A percentile compares a stretch with the other conserved stretches of the same genome.
phyloP scores from a whole-genome alignment of 2,797 vertebrate species.

The Diplodus puntazzo region DNA sequence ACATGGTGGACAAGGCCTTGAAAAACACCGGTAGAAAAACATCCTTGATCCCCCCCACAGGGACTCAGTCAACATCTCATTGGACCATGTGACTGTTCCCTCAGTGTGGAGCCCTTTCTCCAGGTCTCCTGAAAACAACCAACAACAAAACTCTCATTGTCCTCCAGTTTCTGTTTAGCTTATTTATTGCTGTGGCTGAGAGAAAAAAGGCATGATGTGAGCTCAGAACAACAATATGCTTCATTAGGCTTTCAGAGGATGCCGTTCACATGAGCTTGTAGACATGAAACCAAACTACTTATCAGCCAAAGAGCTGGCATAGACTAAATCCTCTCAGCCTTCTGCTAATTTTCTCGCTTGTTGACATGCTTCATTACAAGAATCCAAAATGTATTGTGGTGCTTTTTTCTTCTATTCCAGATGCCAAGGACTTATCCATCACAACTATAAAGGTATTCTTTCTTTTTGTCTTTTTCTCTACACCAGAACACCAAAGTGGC shows the following conservation, averaged over 20 bases:
- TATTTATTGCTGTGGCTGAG: slow-evolving; percentile 60
- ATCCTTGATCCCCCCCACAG: slow-evolving; percentile 44
- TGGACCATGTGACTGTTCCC: slow-evolving; percentile 65
- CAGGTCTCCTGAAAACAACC: slow-evolving; percentile 53
- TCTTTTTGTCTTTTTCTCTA: slow-evolving; percentile 6
- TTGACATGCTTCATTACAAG: slow-evolving; percentile 30
- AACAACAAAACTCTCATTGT: slow-evolving; percentile 64
- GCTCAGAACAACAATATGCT: slow-evolving; percentile 56
- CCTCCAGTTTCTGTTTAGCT: slow-evolving; percentile 60
- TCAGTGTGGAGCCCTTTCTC: slow-evolving; percentile 68
- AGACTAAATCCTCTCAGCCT: slow-evolving; percentile 32
- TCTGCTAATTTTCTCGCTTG: slow-evolving; percentile 35
- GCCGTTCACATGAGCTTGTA: slow-evolving; percentile 16
- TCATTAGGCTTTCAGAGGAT: slow-evolving; percentile 58
- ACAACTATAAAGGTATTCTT: slow-evolving; percentile 79
- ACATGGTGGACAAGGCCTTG: slow-evolving; percentile 7
- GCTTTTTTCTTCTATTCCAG: slow-evolving; percentile 53
- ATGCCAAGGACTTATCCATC: slow-evolving; percentile 75
- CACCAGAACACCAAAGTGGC: neutral
- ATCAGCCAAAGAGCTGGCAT: slow-evolving; percentile 34
- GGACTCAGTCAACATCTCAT: slow-evolving; percentile 56
- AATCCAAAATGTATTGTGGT: slow-evolving; percentile 36
- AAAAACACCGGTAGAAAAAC: slow-evolving; percentile 48
- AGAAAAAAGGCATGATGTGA: slow-evolving; percentile 60
- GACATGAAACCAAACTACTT: slow-evolving; percentile 37